Evolutionary conservation across 2,888 invertebrate species (phyloP), one percentile per base, ranked within the genome.

Genomic region (Mellilla xanthometata): DNA sequence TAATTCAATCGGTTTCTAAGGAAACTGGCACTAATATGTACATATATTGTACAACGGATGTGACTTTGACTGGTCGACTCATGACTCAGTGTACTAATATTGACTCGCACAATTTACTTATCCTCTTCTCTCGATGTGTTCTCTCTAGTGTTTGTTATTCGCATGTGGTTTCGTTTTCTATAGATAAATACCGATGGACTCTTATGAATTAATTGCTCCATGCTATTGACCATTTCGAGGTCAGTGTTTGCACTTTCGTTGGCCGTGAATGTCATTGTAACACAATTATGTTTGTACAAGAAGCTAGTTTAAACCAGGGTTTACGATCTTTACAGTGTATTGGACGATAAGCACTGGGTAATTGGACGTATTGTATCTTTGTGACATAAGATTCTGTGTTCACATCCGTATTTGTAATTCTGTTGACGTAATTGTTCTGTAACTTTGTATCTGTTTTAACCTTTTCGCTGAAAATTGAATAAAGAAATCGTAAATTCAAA

Each of bases 161-260:
- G 27, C 24, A 24, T 19, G 12, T 38, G 34, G 39, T 34, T 39
- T 39, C 39, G 10, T 46, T 46, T 46, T 39, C 30, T 30, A 39
- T 30, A 13, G 19, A 42, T 29, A 32, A 39, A 30, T 23, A 43
- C 10, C 39, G 36, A 31, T 34, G 56, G 27, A 26, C 54, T 60
- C 58, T 54, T 57, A 48, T 44, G 24, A 58, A 52, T 47, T 32
- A 39, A 44, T 44, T 39, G 40, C 32, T 40, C 12, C 26, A 27
- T 43, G 26, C 23, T 27, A 27, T 39, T 39, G 15, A 23, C 24
- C 9, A 24, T 24, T 34, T 46, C 22, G 32, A 33, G 36, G 48
- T 33, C 38, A 34, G 26, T 36, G 29, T 41, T 41, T 38, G 41
- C 48, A 36, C 36, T 47, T 40, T 40, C 40, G 23, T 22, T 26